Evolutionary conservation across 2,113 vertebrate species (phyloP).

Genomic region (Sturnus vulgaris): DNA sequence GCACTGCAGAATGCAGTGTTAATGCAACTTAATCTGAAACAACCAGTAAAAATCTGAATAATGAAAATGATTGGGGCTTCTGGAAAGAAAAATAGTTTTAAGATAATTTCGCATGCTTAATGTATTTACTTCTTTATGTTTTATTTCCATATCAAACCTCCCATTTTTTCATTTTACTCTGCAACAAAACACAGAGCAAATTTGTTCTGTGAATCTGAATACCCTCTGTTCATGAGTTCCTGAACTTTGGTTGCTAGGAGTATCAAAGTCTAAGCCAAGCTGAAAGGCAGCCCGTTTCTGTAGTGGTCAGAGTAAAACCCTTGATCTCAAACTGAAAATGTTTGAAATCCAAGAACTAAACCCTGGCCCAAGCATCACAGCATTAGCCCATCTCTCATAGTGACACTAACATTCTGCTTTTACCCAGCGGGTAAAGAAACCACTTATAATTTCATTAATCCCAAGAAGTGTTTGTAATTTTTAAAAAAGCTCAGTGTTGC

Average conservation of each 20-base stretch:
- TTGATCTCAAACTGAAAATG: not conserved
- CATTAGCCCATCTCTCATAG: not conserved
- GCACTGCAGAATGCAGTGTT: not conserved
- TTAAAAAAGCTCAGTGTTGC: not conserved
- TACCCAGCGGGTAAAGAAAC: not conserved
- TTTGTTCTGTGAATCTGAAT: not conserved
- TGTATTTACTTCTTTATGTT: not conserved
- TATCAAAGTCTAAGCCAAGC: conserved; percentile 1
- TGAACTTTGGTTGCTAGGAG: conserved; percentile 15
- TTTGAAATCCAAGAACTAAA: not conserved
- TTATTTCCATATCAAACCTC: not conserved
- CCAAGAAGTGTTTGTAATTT: not conserved
- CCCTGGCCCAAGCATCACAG: not conserved
- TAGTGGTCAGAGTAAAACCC: not conserved
- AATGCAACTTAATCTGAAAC: not conserved
- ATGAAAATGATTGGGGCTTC: not conserved
- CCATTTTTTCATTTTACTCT: not conserved
- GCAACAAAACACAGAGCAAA: not conserved
- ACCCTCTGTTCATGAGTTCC: not conserved
- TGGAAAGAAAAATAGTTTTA: not conserved
- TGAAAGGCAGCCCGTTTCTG: not conserved
- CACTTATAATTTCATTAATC: not conserved
- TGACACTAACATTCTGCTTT: not conserved
- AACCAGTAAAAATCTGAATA: not conserved
- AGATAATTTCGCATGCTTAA: not conserved